Conservation (phyloP, 2,113 vertebrate genomes). For the Poicephalus gulielmi region DNA sequence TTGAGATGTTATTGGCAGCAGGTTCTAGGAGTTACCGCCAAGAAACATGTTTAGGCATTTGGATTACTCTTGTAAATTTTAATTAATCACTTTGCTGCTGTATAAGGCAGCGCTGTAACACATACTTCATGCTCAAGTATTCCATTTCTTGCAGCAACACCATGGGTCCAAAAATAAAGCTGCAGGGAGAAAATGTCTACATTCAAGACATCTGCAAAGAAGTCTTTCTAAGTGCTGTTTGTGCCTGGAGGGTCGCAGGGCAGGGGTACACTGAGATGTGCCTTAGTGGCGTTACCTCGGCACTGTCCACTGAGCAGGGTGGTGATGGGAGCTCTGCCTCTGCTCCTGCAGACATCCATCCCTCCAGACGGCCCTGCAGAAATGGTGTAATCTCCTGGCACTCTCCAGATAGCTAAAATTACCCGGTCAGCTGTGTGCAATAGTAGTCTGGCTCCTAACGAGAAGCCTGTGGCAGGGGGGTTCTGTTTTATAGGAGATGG, state of each 20-base stretch:
- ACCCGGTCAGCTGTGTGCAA: not conserved
- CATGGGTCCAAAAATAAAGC: not conserved
- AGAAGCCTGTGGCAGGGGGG: rapidly evolving
- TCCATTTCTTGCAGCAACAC: not conserved
- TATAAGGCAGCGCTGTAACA: not conserved
- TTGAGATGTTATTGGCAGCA: conserved; percentile 13
- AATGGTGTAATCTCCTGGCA: not conserved
- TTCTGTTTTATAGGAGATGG: not conserved
- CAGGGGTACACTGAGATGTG: rapidly evolving
- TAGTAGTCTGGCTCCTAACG: not conserved
- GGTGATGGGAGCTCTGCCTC: not conserved
- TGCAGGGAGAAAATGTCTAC: not conserved
- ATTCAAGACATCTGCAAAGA: not conserved
- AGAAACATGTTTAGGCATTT: not conserved
- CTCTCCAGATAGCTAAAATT: not conserved
- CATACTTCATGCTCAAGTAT: not conserved
- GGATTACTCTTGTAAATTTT: not conserved
- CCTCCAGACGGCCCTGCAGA: not conserved
- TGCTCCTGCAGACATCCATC: not conserved
- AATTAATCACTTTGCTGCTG: not conserved
- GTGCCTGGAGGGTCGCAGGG: not conserved
- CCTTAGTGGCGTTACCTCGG: not conserved
- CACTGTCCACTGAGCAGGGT: rapidly evolving
- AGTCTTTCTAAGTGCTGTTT: not conserved
- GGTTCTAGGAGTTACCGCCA: not conserved